Conservation (phyloP, 2,888 invertebrate species). For the Hyppa rectilinea region DNA sequence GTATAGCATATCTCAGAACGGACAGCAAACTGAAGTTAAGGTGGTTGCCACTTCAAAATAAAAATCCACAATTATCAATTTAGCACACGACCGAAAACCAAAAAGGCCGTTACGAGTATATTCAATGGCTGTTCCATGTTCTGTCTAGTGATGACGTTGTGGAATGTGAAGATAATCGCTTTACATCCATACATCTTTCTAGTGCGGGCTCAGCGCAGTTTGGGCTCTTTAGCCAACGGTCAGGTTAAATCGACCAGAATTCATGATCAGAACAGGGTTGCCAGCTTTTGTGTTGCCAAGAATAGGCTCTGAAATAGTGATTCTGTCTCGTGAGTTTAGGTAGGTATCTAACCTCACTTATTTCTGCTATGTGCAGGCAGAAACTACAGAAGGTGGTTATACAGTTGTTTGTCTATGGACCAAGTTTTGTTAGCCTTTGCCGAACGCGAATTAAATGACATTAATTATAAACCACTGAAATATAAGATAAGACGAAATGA, state of each 20-base stretch:
- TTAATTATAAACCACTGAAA: neutral
- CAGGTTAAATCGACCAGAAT: conserved; percentile 52
- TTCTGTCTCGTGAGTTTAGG: too few relatives aligned
- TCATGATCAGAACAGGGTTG: conserved; percentile 51
- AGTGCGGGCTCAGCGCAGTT: conserved; percentile 49
- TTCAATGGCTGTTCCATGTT: conserved; percentile 22
- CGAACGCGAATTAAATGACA: neutral
- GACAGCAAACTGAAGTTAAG: too few relatives aligned
- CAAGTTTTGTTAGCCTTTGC: neutral
- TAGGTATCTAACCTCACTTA: too few relatives aligned
- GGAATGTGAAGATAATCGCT: conserved; percentile 23
- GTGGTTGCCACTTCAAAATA: too few relatives aligned
- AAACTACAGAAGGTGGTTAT: too few relatives aligned
- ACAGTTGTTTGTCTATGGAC: neutral
- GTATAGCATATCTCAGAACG: too few relatives aligned
- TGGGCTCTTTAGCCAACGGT: conserved; percentile 17
- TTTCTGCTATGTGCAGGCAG: too few relatives aligned
- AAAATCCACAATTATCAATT: too few relatives aligned
- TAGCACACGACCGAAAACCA: too few relatives aligned
- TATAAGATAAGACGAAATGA: neutral
- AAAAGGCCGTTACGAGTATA: too few relatives aligned
- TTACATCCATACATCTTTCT: conserved; percentile 36
- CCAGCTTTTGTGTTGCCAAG: conserved; percentile 51
- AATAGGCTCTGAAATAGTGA: conserved; percentile 46
- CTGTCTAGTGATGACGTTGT: conserved; percentile 10